Evolutionary conservation across 2,888 invertebrate genomes (phyloP), one percentile per base, ranked within the genome.

Genomic region (Tachina lurida): DNA sequence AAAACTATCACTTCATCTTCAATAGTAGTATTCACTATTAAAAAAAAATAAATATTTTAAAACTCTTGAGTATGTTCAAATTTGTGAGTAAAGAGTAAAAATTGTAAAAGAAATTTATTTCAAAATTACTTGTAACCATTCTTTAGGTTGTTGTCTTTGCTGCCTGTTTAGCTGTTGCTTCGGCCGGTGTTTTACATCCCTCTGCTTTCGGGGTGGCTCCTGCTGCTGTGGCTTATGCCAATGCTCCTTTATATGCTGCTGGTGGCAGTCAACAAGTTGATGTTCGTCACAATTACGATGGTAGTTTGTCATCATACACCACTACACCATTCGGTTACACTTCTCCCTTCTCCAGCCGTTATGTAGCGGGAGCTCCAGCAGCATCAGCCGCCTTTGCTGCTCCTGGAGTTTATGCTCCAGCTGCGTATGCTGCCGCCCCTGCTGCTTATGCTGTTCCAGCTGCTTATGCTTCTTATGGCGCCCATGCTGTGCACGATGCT

Each of bases 171-270:
- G 90, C 90, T 43, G 89, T 89, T 83, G 88, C 89, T 22, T 85
- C 88, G 54, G 89, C 91, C 3, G 89, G 91, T 41, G 75, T 90
- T 2, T 74, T 89, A 9, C 86, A 88, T 2, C 84, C 88, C n/a
- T 85, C 89, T 3, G 86, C 87, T 22, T 49, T 83, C 3, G 82
- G 65, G 19, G 86, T 87, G 56, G 87, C 86, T 45, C 87, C 88
- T 2, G 89, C 90, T n/a, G 88, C 92, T 87, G 52, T 89, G 63
- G 91, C 94, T 84, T 94, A 93, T 77, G 93, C 94, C 84, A 93
- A 93, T 77, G 93, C 94, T 81, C 93, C 92, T 10, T 79, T 92
- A 17, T 91, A 90, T 65, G 90, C 92, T 45, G 89, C 91, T 12
- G 90, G 90, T 12, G 90, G 91, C 73, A 91, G 91, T 84, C 91